Base-by-base conservation (phyloP, 2,888 invertebrate species). In the Therioaphis trifolii region DNA sequence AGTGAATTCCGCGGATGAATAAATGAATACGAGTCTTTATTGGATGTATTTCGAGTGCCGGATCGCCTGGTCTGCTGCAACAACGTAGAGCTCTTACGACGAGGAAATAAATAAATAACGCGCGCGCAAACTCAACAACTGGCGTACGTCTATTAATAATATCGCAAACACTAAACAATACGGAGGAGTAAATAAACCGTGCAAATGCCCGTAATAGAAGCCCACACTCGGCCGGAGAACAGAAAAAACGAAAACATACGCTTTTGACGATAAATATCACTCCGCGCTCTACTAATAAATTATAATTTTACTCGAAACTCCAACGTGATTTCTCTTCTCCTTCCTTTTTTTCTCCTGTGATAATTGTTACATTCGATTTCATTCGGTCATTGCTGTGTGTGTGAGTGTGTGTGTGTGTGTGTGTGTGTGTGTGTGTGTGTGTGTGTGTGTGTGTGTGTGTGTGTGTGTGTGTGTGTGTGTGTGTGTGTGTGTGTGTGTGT, bases 51-150 rank as follows among this genome's bases (percentile, higher is more conserved):
- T 43, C 11, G 5, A 43, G 11, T 43, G 5, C 43, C 43, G 11
- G 21, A 7, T n/a, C 55, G 1, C 43, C 7, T 9, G 55, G 21
- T 55, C 55, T 55, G 55, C 21, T n/a, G 55, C 55, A 5, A 5
- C n/a, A 55, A 9, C 18, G 21, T 21, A 55, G 18, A 21, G 21
- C 21, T 55, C 21, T 55, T 21, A 55, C 21, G 55, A 55, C 21
- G 21, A 21, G 18, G 27, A 46, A 46, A 69, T 18, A 18, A 71
- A 49, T 49, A 71, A 71, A 71, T 71, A 71, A 71, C 11, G 27
- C n/a, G 18, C 18, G 27, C 71, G 18, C 12, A 27, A 71, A 71
- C 27, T 72, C 35, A 72, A 72, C 72, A 21, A 55, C 52, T 35
- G 27, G 29, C 35, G 29, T 9, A 52, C 35, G 21, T 29, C n/a